These are phyloP conservation scores for Tetramorium parvispinum DNA, from an alignment of 1,140 invertebrate species.

Conservation along the genomic window DNA sequence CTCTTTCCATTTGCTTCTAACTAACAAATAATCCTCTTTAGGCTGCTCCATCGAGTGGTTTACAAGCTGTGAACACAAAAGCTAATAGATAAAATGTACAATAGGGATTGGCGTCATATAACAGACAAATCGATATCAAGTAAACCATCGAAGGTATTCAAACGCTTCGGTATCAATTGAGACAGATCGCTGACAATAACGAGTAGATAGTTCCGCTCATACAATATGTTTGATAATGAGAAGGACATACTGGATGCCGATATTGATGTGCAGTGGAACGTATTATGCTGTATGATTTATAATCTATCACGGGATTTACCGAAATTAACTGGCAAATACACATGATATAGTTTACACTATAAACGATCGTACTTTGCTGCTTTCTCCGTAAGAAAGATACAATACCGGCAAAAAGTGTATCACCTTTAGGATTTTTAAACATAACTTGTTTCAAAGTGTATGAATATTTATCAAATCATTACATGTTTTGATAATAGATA, in stretches of 20 bases:
- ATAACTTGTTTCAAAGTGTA: too few relatives aligned
- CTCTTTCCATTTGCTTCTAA: not conserved
- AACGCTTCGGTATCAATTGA: constrained; percentile 52
- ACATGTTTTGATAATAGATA: too few relatives aligned
- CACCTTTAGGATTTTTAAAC: too few relatives aligned
- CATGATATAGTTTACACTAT: not conserved
- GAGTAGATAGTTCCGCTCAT: constrained; percentile 62
- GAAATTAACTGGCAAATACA: too few relatives aligned
- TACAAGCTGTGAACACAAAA: not conserved
- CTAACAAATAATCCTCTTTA: not conserved
- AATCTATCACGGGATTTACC: not conserved
- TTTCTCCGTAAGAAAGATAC: not conserved
- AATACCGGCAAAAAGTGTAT: too few relatives aligned
- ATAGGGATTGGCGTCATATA: constrained; percentile 10
- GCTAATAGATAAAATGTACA: constrained; percentile 8
- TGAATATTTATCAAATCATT: too few relatives aligned
- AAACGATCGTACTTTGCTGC: not conserved
- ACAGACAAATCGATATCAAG: constrained; percentile 54
- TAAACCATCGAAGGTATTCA: constrained; percentile 49
- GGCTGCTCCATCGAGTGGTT: not conserved
- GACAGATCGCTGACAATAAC: constrained; percentile 66
- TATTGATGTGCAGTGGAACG: not conserved
- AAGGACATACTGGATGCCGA: constrained; percentile 68
- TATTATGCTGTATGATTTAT: constrained; percentile 1
- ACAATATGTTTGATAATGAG: constrained; percentile 66